phyloP scores from a whole-genome alignment of 2,888 invertebrate genomes.

The Lypha dubia region DNA sequence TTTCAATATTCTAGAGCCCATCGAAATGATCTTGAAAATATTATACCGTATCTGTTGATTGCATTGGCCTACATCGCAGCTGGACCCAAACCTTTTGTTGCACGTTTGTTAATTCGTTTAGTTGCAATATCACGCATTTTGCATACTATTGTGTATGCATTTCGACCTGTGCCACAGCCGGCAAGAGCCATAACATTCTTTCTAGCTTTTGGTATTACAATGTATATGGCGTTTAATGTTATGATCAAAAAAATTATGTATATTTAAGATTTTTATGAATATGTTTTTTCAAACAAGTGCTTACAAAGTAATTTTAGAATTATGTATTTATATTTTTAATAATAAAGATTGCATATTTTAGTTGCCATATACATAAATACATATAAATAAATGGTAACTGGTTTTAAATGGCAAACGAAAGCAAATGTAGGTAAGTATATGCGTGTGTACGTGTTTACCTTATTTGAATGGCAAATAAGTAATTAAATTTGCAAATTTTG shows the following conservation, averaged over 20 bases:
- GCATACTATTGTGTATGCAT: conserved; percentile 87
- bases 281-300: background rate
- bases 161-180: conserved; percentile 86
- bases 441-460: no score
- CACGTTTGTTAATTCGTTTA: conserved; percentile 85
- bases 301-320: background rate
- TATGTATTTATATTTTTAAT: background rate
- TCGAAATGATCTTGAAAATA: conserved; percentile 88
- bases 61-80: conserved; percentile 85
- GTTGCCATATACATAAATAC: background rate
- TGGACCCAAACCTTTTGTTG: conserved; percentile 84
- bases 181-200: conserved; percentile 83
- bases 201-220: conserved; percentile 82
- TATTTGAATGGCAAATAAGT: no score
- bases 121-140: conserved; percentile 85
- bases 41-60: conserved; percentile 85
- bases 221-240: conserved; percentile 84
- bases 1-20: conserved; percentile 85
- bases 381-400: no score
- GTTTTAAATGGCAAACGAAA: background rate
- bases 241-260: conserved; percentile 77
- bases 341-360: conserved; percentile 1
- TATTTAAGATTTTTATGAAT: conserved; percentile 48
- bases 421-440: background rate
- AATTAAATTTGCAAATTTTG: no score